phyloP scores from a whole-genome alignment of 2,888 invertebrate genomes.

The Cheilosia impressa region DNA sequence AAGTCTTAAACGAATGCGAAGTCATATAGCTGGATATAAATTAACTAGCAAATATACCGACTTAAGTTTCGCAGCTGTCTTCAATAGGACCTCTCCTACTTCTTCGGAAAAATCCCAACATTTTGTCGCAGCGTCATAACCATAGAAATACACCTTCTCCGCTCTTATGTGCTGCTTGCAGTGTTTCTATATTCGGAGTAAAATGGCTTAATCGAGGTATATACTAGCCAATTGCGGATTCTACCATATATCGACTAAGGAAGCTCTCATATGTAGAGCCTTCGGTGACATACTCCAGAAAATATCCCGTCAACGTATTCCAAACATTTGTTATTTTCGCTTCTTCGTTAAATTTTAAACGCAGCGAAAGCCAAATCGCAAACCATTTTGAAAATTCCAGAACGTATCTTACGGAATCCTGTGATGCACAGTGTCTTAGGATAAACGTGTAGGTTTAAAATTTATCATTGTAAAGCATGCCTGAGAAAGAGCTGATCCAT shows the following conservation, averaged over 20 bases:
- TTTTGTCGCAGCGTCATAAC: constrained; percentile 3
- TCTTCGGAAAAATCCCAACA: constrained; percentile 36
- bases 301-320: neutral
- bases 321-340: constrained; percentile 3
- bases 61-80: constrained; percentile 23
- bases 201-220: neutral
- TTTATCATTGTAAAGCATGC: constrained; percentile 9
- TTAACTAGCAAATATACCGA: neutral
- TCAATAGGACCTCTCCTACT: neutral
- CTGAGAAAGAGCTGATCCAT: constrained; percentile 33
- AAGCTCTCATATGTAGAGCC: constrained; percentile 7
- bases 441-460: neutral
- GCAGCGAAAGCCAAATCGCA: constrained; percentile 44
- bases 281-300: constrained; percentile 19
- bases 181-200: neutral
- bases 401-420: constrained; percentile 21
- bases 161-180: constrained; percentile 13
- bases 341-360: constrained; percentile 45
- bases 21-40: too few relatives aligned
- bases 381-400: constrained; percentile 52
- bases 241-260: constrained; percentile 21
- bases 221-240: too few relatives aligned
- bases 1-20: constrained; percentile 4
- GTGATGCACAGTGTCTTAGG: neutral
- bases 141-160: constrained; percentile 26